phyloP scores from a whole-genome alignment of 2,888 invertebrate genomes.

The Trichopoda pennipes region DNA sequence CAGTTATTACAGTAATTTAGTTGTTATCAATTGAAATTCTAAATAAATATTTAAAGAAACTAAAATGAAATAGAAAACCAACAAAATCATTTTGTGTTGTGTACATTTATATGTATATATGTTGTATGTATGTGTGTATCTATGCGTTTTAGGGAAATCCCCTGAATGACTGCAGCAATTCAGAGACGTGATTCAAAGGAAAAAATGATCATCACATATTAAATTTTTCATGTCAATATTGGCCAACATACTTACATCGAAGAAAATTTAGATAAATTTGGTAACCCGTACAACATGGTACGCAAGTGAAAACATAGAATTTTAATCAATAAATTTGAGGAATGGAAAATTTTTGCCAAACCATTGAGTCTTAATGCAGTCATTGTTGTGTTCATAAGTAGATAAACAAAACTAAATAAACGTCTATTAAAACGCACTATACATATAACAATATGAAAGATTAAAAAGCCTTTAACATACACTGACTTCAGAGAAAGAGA shows the following conservation, averaged over 20 bases:
- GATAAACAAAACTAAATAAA: neutral
- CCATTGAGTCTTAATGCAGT: constrained; percentile 3
- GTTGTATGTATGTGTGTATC: neutral
- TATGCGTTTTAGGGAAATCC: constrained; percentile 8
- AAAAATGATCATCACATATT: constrained; percentile 29
- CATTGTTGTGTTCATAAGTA: constrained; percentile 15
- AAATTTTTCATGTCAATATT: constrained; percentile 44
- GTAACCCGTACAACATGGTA: constrained; percentile 34
- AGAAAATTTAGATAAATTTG: constrained; percentile 18
- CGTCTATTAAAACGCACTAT: constrained; percentile 47
- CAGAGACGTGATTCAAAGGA: constrained; percentile 56
- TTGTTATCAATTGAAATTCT: neutral
- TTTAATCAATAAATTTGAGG: constrained; percentile 70
- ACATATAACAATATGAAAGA: constrained; percentile 31
- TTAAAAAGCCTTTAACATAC: constrained; percentile 24
- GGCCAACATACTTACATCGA: constrained; percentile 19
- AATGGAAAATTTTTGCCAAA: constrained; percentile 40
- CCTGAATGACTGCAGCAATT: neutral
- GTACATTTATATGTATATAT: too few relatives aligned
- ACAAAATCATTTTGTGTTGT: constrained; percentile 16
- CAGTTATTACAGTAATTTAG: constrained; percentile 14
- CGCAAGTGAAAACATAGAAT: constrained; percentile 76
- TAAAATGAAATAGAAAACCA: constrained; percentile 10
- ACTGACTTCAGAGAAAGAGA: neutral
- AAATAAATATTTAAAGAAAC: constrained; percentile 13